Evolutionary conservation across 2,113 vertebrate genomes (phyloP), one percentile per base, ranked within the genome.

Genomic region (Lophotis ruficrista): DNA sequence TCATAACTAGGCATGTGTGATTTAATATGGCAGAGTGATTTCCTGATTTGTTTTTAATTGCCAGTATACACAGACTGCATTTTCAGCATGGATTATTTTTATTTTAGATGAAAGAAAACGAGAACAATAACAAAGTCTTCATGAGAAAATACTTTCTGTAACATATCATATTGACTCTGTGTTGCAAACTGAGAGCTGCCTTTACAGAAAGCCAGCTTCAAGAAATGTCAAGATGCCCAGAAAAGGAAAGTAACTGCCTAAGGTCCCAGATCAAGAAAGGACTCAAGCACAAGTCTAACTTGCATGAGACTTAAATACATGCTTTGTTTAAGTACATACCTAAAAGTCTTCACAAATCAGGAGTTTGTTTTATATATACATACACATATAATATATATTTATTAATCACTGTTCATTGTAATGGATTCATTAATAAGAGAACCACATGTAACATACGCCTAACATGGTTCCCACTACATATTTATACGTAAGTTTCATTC

Each of bases 41-140:
- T 95, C 81, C 89, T 94, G 93, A 92, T 96, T 89, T 90, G 62
- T 84, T 96, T 94, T 96, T 94, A 95, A 97, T 95, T 95, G 87
- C 82, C 76, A 95, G 65, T 76, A 77, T 58, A 89, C 53, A 91
- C n/a, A 96, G 57, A 54, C 77, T 89, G 80, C 65, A 91, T 87
- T 96, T 97, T 96, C 83, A 94, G 84, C 89, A 82, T 93, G 61
- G 94, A 77, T 87, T 96, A 91, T 92, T 97, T 95, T 95, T 94
- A 93, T 77, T 95, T 92, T 80, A 97, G 69, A 91, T 95, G 77
- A 93, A 87, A 94, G 94, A 89, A 96, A 95, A 95, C 50, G 47
- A 54, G 82, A 90, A 61, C 56, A 95, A 90, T 76, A 93, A 91
- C 83, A 90, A 96, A 94, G 58, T 12, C 56, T 93, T 86, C 79